A percentile compares a stretch with the other conserved stretches of the same genome.
Evolutionary conservation across 2,113 vertebrate species (phyloP).

Genomic region (Megaceryle torquata): DNA sequence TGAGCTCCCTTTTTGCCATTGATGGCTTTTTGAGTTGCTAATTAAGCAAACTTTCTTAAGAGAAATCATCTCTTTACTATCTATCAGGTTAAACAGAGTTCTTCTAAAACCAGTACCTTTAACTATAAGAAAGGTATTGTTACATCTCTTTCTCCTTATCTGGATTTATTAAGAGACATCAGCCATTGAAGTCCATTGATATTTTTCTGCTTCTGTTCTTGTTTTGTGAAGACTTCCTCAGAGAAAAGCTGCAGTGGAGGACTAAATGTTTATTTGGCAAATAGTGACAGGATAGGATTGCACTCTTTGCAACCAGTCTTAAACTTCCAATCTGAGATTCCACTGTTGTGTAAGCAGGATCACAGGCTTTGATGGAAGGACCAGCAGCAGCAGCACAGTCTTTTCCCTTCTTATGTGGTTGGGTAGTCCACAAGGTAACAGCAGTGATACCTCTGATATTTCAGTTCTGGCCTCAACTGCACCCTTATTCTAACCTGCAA

Average conservation of each 20-base stretch:
- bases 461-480: background rate
- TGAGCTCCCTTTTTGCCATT: background rate
- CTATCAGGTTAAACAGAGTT: background rate
- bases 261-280: background rate
- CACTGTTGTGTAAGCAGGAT: background rate
- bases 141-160: background rate
- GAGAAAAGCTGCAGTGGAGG: background rate
- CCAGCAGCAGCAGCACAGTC: background rate
- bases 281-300: background rate
- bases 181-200: background rate
- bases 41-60: background rate
- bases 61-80: background rate
- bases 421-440: background rate
- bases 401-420: background rate
- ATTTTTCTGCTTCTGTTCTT: background rate
- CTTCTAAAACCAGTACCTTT: background rate
- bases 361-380: background rate
- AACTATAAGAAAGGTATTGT: background rate
- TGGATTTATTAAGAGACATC: background rate
- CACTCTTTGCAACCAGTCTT: background rate
- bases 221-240: background rate
- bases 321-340: background rate
- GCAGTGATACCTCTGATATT: background rate
- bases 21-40: background rate
- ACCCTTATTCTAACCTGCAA: background rate